Evolutionary conservation across 1,140 invertebrate species (phyloP), one percentile per base, ranked within the genome.

Genomic region (Armadillidium nasatum): DNA sequence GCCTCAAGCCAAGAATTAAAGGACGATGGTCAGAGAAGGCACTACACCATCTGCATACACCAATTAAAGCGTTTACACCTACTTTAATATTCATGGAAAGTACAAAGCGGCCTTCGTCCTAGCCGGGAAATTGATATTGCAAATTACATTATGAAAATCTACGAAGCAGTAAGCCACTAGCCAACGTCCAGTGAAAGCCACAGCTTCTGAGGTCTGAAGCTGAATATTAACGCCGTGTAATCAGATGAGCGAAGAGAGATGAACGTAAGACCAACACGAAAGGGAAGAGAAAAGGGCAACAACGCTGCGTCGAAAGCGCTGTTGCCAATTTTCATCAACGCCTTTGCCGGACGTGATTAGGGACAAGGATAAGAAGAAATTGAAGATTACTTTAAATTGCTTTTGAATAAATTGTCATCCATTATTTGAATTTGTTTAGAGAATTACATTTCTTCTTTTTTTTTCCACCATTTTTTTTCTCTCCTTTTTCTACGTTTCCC

Each of bases 111-210:
- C 60, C 77, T 33, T 66, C 73, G 73, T 54, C 73, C 75, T 73
- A 74, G 70, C 77, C 75, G 74, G 75, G 77, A 78, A 78, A 78
- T 78, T 78, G 77, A 78, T 78, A 78, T 75, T 78, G 77, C 77
- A 78, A 78, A 78, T 78, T 78, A 74, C 74, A 78, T 78, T 78
- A 78, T 77, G 76, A 77, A 77, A 77, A 77, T 77, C 76, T 60
- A 60, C 50, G 50, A 60, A 60, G 50, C 50, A 60, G 50, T 60
- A 13, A 60, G 50, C 50, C 50, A 60, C 50, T 60, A 60, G 50
- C 50, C 50, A 60, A 19, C 50, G 50, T 60, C 50, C 50, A 60
- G 50, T 60, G 50, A 60, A 60, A 60, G 50, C 50, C 50, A 60
- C 50, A 60, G 50, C 50, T 60, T 60, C 50, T 60, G 50, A 60